Evolutionary conservation across 2,888 invertebrate species (phyloP).

Genomic region (Saturnia pavonia): DNA sequence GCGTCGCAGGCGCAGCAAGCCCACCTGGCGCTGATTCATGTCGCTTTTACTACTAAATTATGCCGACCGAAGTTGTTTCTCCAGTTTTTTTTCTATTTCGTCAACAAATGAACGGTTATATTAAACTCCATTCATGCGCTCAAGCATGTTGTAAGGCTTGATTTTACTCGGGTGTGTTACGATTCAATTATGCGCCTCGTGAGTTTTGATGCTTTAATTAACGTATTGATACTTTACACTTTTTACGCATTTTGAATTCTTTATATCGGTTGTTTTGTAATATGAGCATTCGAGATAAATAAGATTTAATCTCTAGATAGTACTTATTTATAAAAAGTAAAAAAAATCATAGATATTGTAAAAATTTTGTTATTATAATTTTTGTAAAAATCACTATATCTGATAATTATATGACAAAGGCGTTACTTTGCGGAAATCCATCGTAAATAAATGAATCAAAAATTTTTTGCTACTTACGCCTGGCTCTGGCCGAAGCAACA

Average conservation of each 20-base stretch:
- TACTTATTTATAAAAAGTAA: no score
- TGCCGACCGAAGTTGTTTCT: constrained; percentile 38
- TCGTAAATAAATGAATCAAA: no score
- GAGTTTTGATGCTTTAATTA: constrained; percentile 20
- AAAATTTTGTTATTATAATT: no score
- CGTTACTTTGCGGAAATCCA: no score
- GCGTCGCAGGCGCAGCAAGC: constrained; percentile 27
- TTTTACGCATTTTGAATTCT: not conserved
- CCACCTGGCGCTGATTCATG: constrained; percentile 41
- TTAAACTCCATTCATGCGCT: constrained; percentile 57
- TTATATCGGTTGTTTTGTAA: not conserved
- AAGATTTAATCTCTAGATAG: no score
- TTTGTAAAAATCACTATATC: no score
- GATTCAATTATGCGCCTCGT: constrained; percentile 19
- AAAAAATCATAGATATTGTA: no score
- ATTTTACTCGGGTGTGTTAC: constrained; percentile 21
- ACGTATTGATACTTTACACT: not conserved
- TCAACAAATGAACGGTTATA: constrained; percentile 51
- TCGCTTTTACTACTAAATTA: constrained; percentile 43
- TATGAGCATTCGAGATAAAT: not conserved
- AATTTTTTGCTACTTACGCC: no score
- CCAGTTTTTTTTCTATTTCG: constrained; percentile 35
- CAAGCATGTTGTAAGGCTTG: constrained; percentile 42
- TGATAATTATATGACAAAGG: no score
- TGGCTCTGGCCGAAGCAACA: no score